These are phyloP conservation scores for Trachurus trachurus DNA, from an alignment of 2,797 vertebrate species.

Conservation along the genomic window DNA sequence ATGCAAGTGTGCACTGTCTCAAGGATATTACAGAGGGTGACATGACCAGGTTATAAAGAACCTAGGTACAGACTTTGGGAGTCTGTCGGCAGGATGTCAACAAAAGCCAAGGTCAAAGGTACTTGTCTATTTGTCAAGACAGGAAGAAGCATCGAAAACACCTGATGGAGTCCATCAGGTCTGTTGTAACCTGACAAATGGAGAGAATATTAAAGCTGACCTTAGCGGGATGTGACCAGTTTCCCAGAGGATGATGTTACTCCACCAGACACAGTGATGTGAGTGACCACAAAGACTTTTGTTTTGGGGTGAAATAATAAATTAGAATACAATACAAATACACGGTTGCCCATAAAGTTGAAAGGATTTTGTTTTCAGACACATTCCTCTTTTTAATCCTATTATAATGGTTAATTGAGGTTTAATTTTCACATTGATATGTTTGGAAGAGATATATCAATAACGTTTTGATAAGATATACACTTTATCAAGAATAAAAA, in stretches of 20 bases:
- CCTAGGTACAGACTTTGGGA: neutral
- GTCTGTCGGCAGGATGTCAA: conserved; percentile 1
- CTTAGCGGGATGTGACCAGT: conserved; percentile 6
- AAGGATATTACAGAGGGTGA: neutral
- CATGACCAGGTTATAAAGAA: conserved; percentile 10
- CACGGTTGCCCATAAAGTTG: neutral
- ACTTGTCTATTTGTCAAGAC: conserved; percentile 5
- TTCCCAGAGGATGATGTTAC: conserved; percentile 16
- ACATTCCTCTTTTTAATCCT: too few species aligned
- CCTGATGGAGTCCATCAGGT: conserved; percentile 18
- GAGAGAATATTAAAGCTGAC: conserved; percentile 26
- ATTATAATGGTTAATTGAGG: too few species aligned
- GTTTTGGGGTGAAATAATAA: neutral
- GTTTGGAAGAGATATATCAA: too few species aligned
- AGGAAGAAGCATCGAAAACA: neutral
- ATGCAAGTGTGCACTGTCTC: conserved; percentile 3
- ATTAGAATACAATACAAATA: neutral
- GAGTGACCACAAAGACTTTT: neutral
- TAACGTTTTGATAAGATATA: too few species aligned
- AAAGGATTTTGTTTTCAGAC: too few species aligned
- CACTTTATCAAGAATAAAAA: too few species aligned
- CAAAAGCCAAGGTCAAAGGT: conserved; percentile 25
- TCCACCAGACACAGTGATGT: neutral
- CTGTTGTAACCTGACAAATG: conserved; percentile 11
- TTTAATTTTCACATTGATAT: too few species aligned